phyloP scores from a whole-genome alignment of 2,888 invertebrate genomes.

The Achlya flavicornis region DNA sequence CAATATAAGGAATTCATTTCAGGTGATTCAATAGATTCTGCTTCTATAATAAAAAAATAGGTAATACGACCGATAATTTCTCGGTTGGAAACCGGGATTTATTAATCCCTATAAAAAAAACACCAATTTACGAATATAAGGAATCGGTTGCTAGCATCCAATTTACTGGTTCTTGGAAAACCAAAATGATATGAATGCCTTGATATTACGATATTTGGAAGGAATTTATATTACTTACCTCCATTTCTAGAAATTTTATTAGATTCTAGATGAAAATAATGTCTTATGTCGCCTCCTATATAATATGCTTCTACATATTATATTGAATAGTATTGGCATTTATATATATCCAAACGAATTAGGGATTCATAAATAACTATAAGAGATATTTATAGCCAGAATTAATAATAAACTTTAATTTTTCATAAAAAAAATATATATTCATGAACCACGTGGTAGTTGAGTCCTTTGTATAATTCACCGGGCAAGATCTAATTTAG shows the following conservation, averaged over 20 bases:
- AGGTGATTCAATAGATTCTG: constrained; percentile 22
- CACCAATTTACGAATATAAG: background rate
- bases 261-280: background rate
- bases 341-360: too few relatives aligned
- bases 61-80: background rate
- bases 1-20: constrained; percentile 27
- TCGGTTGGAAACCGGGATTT: background rate
- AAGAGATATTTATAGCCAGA: too few relatives aligned
- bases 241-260: background rate
- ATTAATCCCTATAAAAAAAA: background rate
- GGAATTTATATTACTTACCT: background rate
- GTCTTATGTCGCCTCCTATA: too few relatives aligned
- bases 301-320: too few relatives aligned
- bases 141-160: background rate
- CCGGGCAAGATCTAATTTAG: too few relatives aligned
- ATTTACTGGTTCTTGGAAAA: background rate
- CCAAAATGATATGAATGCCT: background rate
- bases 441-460: too few relatives aligned
- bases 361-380: too few relatives aligned
- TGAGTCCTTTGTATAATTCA: too few relatives aligned
- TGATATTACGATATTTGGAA: background rate
- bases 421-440: too few relatives aligned
- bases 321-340: too few relatives aligned
- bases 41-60: constrained; percentile 15
- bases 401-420: too few relatives aligned